Evolutionary conservation across 1,140 invertebrate genomes (phyloP), one percentile per base, ranked within the genome.

Genomic region (Drosophila insularis): DNA sequence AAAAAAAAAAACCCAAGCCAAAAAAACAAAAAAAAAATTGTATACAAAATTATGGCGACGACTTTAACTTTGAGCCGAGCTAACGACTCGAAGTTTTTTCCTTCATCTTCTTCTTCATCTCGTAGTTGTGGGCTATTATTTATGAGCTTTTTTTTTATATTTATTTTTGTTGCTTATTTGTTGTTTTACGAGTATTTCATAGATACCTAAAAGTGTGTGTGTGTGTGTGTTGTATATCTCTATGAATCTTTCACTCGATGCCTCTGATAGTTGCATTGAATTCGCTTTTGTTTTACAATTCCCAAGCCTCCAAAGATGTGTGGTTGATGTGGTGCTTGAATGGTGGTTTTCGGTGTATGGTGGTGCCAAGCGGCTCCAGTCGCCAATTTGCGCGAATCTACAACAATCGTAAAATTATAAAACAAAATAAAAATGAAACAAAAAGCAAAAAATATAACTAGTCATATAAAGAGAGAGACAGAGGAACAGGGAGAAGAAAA

Each of bases 241-340:
- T 56, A 55, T 50, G 62, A 71, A 55, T 68, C 61, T 60, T 53
- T 63, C 64, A 39, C 35, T 56, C 35, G 39, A 63, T 67, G 59
- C 27, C 27, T 68, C 65, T 50, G 60, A 70, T 77, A 71, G 63
- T 55, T 76, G 74, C 80, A 82, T 72, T 76, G 63, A 76, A 79
- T 84, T 70, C 53, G 64, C 54, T 74, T 78, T 65, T 59, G 43
- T 53, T 37, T 70, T 59, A 56, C 63, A 76, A 89, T 82, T 89
- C 82, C 82, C 82, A 89, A 74, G 78, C 66, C 78, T 50, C 63
- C 43, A 50, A 50, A 69, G 73, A 76, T 69, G 61, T 37, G 35
- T 37, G 35, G 35, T 37, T 37, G 82, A 89, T 84, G 84, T 80
- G 89, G 69, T 67, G 71, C 55, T 59, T 61, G 78, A 70, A 85